These are phyloP conservation scores for Cottus gobio DNA, from an alignment of 2,113 vertebrate genomes.

Conservation along the genomic window DNA sequence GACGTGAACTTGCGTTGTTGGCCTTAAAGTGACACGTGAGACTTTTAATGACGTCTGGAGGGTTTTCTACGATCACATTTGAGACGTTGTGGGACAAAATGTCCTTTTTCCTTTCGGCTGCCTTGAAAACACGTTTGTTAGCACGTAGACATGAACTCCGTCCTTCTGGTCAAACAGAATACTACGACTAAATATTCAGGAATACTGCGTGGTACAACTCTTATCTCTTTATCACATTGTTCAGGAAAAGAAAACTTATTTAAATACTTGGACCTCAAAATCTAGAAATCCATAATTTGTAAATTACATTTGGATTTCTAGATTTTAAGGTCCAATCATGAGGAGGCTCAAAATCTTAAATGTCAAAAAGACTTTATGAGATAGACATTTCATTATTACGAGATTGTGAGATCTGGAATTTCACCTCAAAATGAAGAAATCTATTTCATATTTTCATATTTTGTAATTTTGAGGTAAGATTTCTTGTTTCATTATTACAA, in stretches of 20 bases:
- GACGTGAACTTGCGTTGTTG: background rate
- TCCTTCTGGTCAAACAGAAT: background rate
- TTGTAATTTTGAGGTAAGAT: too few species aligned
- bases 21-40: conserved; percentile 5
- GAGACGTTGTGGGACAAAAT: too few species aligned
- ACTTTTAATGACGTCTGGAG: background rate
- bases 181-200: background rate
- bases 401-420: too few species aligned
- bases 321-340: too few species aligned
- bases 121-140: background rate
- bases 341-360: background rate
- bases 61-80: background rate
- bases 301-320: background rate
- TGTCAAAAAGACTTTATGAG: background rate
- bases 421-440: background rate
- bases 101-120: background rate
- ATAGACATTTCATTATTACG: background rate
- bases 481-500: background rate
- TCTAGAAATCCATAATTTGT: background rate
- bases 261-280: background rate
- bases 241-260: background rate
- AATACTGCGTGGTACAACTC: background rate
- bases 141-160: background rate
- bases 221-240: background rate
- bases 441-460: background rate